These are phyloP conservation scores for Alethe diademata DNA, from an alignment of 2,113 vertebrate species.

Conservation along the genomic window DNA sequence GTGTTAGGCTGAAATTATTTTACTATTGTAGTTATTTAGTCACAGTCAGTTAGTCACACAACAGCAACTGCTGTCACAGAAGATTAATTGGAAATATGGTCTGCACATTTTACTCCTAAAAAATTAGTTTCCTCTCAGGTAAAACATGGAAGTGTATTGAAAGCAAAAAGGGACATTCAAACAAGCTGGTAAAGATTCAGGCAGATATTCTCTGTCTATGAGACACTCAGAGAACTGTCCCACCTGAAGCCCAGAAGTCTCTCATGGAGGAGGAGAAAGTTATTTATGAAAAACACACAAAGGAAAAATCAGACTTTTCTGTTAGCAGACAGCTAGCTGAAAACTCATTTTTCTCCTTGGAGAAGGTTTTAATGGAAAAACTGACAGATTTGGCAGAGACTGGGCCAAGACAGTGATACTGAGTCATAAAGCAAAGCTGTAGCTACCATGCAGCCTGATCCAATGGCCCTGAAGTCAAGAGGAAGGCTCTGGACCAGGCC, in stretches of 20 bases:
- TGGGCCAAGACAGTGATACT: conserved; percentile 16
- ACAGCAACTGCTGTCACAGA: not conserved
- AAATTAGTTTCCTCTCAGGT: not conserved
- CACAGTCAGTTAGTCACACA: not conserved
- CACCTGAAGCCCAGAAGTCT: not conserved
- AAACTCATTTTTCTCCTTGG: conserved; percentile 1
- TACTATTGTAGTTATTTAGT: not conserved
- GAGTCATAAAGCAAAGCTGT: conserved; percentile 31
- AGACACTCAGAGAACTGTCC: not conserved
- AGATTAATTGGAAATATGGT: not conserved
- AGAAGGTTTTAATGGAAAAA: conserved; percentile 33
- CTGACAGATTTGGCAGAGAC: not conserved
- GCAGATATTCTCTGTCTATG: not conserved
- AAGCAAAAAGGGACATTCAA: not conserved
- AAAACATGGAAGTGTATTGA: not conserved
- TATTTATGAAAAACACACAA: not conserved
- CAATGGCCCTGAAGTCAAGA: not conserved
- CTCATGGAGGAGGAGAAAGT: not conserved
- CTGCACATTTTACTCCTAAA: not conserved
- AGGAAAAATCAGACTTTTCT: conserved; percentile 15
- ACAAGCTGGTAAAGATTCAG: not conserved
- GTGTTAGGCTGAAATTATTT: not conserved
- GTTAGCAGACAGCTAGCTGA: not conserved
- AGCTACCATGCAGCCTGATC: conserved; percentile 13
- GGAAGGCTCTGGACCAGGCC: not conserved